Percentiles rank a stretch among this genome's conserved stretches.
phyloP scores from a whole-genome alignment of 2,888 invertebrate genomes.

The Ctena decussata region DNA sequence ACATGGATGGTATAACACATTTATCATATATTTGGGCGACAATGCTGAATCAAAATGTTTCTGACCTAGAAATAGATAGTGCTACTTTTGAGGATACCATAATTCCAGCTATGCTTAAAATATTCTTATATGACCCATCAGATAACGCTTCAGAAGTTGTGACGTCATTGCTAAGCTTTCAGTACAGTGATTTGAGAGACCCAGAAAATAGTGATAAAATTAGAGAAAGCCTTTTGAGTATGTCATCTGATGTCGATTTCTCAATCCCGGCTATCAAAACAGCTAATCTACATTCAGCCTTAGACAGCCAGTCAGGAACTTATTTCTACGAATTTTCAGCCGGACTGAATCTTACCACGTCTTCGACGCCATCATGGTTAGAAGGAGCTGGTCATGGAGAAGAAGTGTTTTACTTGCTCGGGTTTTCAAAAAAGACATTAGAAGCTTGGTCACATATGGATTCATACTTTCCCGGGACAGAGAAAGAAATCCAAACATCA shows the following conservation, averaged over 20 bases:
- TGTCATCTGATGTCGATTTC: slow-evolving; percentile 53
- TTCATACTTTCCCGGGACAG: slow-evolving; percentile 19
- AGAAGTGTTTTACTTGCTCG: slow-evolving; percentile 50
- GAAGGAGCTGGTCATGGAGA: slow-evolving; percentile 47
- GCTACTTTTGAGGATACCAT: slow-evolving; percentile 27
- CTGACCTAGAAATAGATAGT: slow-evolving; percentile 30
- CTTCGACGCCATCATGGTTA: slow-evolving; percentile 48
- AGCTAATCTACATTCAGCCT: slow-evolving; percentile 31
- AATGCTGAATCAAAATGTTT: slow-evolving; percentile 21
- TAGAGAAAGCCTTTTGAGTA: slow-evolving; percentile 28
- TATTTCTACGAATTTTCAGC: slow-evolving; percentile 57
- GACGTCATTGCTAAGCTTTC: background rate
- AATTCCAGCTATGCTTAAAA: slow-evolving; percentile 40
- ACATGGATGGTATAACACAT: slow-evolving; percentile 49
- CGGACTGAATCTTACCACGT: background rate
- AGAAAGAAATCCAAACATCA: slow-evolving; percentile 12
- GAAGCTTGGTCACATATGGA: slow-evolving; percentile 5
- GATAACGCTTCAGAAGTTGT: slow-evolving; percentile 31
- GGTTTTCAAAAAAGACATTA: slow-evolving; percentile 38
- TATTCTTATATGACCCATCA: slow-evolving; percentile 30
- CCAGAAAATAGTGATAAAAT: slow-evolving; percentile 18
- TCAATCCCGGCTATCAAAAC: slow-evolving; percentile 49
- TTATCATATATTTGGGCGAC: slow-evolving; percentile 44
- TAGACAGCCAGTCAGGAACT: slow-evolving; percentile 6
- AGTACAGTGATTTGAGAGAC: slow-evolving; percentile 53